These are phyloP conservation scores for Pseudolaguvia tuberculata DNA, from an alignment of 2,113 vertebrate species.

Conservation along the genomic window DNA sequence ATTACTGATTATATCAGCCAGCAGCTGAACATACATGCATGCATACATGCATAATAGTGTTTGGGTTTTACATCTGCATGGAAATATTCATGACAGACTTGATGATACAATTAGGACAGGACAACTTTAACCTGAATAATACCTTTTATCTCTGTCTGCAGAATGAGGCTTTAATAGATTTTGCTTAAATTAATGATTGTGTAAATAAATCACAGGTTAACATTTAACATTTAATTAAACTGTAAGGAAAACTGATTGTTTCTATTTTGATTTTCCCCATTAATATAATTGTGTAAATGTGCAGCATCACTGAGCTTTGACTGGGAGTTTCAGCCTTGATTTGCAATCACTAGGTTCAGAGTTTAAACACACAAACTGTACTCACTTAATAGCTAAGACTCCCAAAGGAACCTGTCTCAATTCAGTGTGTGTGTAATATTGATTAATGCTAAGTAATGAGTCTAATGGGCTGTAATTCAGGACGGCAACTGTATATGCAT, in stretches of 20 bases:
- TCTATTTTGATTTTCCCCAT: constrained; percentile 24
- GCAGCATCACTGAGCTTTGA: constrained; percentile 19
- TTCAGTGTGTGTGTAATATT: constrained; percentile 36
- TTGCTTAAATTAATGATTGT: constrained; percentile 38
- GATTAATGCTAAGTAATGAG: constrained; percentile 43
- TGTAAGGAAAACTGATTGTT: constrained; percentile 37
- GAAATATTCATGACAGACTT: constrained; percentile 36
- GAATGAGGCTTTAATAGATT: constrained; percentile 46
- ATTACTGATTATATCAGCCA: constrained; percentile 47
- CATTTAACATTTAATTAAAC: constrained; percentile 41
- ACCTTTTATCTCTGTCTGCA: constrained; percentile 44
- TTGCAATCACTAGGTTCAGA: constrained; percentile 38
- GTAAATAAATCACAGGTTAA: constrained; percentile 48
- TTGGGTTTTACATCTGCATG: constrained; percentile 43
- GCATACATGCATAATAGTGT: constrained; percentile 33
- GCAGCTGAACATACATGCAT: constrained; percentile 39
- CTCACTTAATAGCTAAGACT: constrained; percentile 36
- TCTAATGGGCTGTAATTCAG: constrained; percentile 26
- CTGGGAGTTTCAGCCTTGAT: constrained; percentile 26
- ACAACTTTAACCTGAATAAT: constrained; percentile 46
- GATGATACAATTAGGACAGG: constrained; percentile 49
- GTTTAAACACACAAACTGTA: constrained; percentile 32
- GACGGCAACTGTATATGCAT: background rate
- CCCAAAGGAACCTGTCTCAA: constrained; percentile 22
- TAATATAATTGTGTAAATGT: constrained; percentile 10